A percentile compares a stretch with the other conserved stretches of the same genome.
Conservation (phyloP, 2,797 vertebrate species). For the Danio aesculapii region DNA sequence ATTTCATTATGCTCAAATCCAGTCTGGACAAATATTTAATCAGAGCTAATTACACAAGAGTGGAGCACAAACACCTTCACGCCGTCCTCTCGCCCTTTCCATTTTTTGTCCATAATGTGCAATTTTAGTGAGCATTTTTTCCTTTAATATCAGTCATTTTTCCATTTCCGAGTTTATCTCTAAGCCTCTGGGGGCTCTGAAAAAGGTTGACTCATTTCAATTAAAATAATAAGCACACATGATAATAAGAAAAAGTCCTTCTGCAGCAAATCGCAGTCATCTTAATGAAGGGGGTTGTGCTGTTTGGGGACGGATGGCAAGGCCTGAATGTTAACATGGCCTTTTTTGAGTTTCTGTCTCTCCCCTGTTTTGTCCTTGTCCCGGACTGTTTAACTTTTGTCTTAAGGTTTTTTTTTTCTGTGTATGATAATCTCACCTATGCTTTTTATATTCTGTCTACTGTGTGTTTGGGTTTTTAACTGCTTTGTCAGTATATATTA, state of each 20-base stretch:
- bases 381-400: not conserved
- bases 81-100: not conserved
- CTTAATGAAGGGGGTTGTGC: conserved; percentile 62
- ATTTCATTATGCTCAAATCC: conserved; percentile 15
- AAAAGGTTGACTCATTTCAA: conserved; percentile 68
- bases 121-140: conserved; percentile 52
- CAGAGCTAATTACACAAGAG: conserved; percentile 3
- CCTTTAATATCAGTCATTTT: conserved; percentile 54
- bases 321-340: conserved; percentile 53
- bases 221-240: conserved; percentile 66
- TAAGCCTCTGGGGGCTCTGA: conserved; percentile 54
- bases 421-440: not conserved
- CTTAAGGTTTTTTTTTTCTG: conserved; percentile 3
- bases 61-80: conserved; percentile 7
- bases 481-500: too few relatives aligned
- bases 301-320: conserved; percentile 30
- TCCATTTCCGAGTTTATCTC: conserved; percentile 64
- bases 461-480: not conserved
- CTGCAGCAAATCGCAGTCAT: conserved; percentile 57
- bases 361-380: conserved; percentile 33
- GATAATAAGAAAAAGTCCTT: conserved; percentile 57
- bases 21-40: conserved; percentile 17
- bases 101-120: conserved; percentile 13
- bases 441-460: not conserved
- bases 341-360: conserved; percentile 33